Conservation (phyloP, 1,140 invertebrate genomes). For the Harpegnathos saltator region DNA sequence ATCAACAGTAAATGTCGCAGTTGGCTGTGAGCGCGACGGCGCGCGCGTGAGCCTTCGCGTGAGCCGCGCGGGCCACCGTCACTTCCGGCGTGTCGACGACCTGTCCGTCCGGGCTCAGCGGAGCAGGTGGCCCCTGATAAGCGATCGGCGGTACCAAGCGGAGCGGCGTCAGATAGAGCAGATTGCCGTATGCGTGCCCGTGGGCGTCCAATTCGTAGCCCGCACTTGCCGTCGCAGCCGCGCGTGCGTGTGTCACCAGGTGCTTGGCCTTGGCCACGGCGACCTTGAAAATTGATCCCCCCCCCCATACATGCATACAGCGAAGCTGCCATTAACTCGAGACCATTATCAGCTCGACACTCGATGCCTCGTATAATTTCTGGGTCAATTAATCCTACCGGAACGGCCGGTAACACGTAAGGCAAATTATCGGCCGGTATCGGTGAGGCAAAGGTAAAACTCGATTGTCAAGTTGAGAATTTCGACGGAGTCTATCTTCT, state of each 20-base stretch:
- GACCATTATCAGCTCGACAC: too few relatives aligned
- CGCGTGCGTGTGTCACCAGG: slow-evolving; percentile 78
- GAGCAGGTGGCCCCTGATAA: slow-evolving; percentile 72
- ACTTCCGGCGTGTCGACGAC: slow-evolving; percentile 84
- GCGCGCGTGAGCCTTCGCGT: slow-evolving; percentile 79
- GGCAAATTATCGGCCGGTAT: too few relatives aligned
- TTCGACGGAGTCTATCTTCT: too few relatives aligned
- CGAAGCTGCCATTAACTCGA: too few relatives aligned
- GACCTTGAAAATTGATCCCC: slow-evolving; percentile 36
- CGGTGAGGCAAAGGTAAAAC: too few relatives aligned
- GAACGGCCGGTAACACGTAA: too few relatives aligned
- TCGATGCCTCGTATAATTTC: too few relatives aligned
- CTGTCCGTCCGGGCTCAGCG: slow-evolving; percentile 68
- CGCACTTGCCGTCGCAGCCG: slow-evolving; percentile 59
- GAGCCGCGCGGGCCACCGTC: slow-evolving; percentile 78
- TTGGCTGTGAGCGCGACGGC: slow-evolving; percentile 66
- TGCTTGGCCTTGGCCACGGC: slow-evolving; percentile 66
- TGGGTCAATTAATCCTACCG: too few relatives aligned
- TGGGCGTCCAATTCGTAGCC: slow-evolving; percentile 60
- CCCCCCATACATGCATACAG: background rate
- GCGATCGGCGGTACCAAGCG: slow-evolving; percentile 68
- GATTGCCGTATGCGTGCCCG: slow-evolving; percentile 78
- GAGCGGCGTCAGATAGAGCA: slow-evolving; percentile 77
- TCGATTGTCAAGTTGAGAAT: too few relatives aligned
- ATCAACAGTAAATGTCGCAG: background rate